Evolutionary conservation across 2,888 invertebrate species (phyloP), one percentile per base, ranked within the genome.

Genomic region (Silvanus unidentatus): DNA sequence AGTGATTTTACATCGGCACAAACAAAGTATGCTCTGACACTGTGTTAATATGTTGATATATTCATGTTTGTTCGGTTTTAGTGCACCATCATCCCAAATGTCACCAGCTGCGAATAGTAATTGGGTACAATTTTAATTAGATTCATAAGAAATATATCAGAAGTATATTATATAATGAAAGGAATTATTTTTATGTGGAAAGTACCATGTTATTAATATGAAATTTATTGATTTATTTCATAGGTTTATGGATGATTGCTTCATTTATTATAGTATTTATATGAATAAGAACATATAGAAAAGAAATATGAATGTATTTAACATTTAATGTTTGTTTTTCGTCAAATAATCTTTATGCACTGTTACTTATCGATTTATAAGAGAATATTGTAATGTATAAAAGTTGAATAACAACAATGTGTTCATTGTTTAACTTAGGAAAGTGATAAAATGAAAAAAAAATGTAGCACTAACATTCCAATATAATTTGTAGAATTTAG

Each of bases 1-100:
- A 86, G 88, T 27, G 89, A 89, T 62, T 89, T 86, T 65, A 82
- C 85, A 55, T 84, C 84, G 48, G 84, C 84, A 10, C 60, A 64
- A 47, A 46, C 15, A 9, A 22, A 16, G 15, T 39, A 27, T 16
- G 5, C 3, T 32, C n/a, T 32, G 32, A n/a, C n/a, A 32, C n/a
- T n/a, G n/a, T n/a, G n/a, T n/a, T 32, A 32, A 32, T 8, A 12
- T 32, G 10, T 8, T n/a, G 5, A n/a, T 22, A 22, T 22, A 5
- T 5, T 22, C 8, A 5, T 22, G 8, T 22, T 22, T 22, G 22
- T 22, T 22, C 3, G 41, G 41, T 62, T 63, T 35, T 48, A 66
- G 65, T 54, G 56, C 58, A 16, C 50, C 64, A 38, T n/a, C n/a
- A n/a, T 50, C 60, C 35, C 49, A 62, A 44, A 63, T 61, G 36